Percentiles rank a stretch among this genome's conserved stretches.
Conservation (phyloP, 1,140 invertebrate species). For the Melitaea cinxia region DNA sequence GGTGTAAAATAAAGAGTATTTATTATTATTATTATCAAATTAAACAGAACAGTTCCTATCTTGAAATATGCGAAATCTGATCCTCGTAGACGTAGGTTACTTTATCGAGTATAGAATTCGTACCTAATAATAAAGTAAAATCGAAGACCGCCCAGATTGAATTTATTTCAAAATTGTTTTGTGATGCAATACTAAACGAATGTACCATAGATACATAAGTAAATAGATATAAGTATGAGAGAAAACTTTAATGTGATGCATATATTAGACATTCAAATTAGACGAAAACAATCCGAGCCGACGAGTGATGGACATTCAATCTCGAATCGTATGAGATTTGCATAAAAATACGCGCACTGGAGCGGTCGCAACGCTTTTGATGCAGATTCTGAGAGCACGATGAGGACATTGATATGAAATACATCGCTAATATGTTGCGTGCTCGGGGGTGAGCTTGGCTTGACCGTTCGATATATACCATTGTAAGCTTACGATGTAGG, state of each 20-base stretch:
- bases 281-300: slow-evolving; percentile 60
- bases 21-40: too few relatives aligned
- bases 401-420: slow-evolving; percentile 55
- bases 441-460: background rate
- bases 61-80: background rate
- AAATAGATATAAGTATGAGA: slow-evolving; percentile 20
- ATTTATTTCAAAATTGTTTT: slow-evolving; percentile 33
- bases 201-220: slow-evolving; percentile 11
- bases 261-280: slow-evolving; percentile 76
- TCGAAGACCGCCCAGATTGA: slow-evolving; percentile 17
- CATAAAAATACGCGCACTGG: slow-evolving; percentile 67
- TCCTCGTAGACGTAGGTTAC: background rate
- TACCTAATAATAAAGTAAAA: slow-evolving; percentile 16
- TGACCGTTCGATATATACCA: background rate
- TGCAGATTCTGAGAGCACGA: slow-evolving; percentile 44
- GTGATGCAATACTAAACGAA: slow-evolving; percentile 23
- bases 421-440: slow-evolving; percentile 35
- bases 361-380: slow-evolving; percentile 48
- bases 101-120: slow-evolving; percentile 7
- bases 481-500: background rate
- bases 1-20: too few relatives aligned
- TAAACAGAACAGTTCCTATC: too few relatives aligned
- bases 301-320: slow-evolving; percentile 76
- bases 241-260: slow-evolving; percentile 52
- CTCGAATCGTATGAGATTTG: slow-evolving; percentile 66